A percentile compares a stretch with the other conserved stretches of the same genome.
These are phyloP conservation scores for Tretioscincus oriximinensis DNA, from an alignment of 2,113 vertebrate species.

Conservation along the genomic window DNA sequence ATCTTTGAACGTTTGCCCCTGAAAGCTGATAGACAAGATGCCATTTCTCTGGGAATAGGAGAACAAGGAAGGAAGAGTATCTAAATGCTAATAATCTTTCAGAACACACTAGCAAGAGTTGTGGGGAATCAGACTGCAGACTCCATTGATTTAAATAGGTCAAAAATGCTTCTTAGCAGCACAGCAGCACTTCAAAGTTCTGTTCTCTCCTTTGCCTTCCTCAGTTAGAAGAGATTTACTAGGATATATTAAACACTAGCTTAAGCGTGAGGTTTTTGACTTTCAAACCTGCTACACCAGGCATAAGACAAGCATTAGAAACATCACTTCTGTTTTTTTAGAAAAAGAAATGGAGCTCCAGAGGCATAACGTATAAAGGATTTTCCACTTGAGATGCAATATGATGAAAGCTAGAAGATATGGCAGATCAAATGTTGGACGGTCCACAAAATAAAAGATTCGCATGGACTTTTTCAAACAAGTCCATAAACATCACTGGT, in stretches of 20 bases:
- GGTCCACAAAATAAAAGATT: neutral
- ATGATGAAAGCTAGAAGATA: neutral
- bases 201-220: no score
- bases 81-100: conserved; percentile 49
- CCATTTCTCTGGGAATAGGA: conserved; percentile 33
- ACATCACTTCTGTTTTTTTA: neutral
- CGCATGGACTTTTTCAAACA: neutral
- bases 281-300: no score
- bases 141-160: neutral
- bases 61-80: neutral
- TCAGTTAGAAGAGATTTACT: neutral
- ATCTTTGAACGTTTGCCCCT: neutral
- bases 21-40: conserved; percentile 8
- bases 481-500: neutral
- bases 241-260: neutral
- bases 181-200: neutral
- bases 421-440: neutral
- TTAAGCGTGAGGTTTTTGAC: neutral
- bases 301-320: neutral
- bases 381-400: neutral
- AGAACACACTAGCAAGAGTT: conserved; percentile 47
- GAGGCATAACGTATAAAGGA: neutral
- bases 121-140: conserved; percentile 27
- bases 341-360: neutral
- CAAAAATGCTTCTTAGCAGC: neutral